Conservation (phyloP, 1,140 invertebrate genomes). For the Calephelis nemesis region DNA sequence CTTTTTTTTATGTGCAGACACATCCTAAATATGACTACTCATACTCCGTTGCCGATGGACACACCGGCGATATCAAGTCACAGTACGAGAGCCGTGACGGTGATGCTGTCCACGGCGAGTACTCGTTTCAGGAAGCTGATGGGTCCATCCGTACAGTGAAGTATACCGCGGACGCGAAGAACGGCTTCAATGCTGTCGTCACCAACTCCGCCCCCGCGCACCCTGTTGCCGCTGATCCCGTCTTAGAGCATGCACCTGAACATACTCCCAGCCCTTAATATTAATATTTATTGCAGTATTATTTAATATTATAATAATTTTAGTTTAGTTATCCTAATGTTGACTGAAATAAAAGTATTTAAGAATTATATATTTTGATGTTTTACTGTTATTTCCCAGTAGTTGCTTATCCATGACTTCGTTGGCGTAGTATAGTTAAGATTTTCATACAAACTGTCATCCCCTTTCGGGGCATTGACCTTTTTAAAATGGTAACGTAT, state of each 20-base stretch:
- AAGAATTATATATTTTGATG: no score
- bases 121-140: slow-evolving; percentile 79
- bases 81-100: slow-evolving; percentile 57
- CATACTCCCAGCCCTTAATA: slow-evolving; percentile 24
- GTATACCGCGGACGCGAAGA: slow-evolving; percentile 77
- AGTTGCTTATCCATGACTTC: no score
- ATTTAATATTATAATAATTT: neutral
- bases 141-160: slow-evolving; percentile 78
- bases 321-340: neutral
- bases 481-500: no score
- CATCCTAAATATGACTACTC: no score
- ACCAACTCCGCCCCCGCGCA: slow-evolving; percentile 70
- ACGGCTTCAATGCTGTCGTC: slow-evolving; percentile 80
- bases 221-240: slow-evolving; percentile 33
- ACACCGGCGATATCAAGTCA: slow-evolving; percentile 75
- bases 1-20: no score
- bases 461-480: no score
- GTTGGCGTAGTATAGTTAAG: no score
- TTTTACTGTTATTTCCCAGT: no score
- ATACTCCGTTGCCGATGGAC: slow-evolving; percentile 67
- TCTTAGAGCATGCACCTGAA: slow-evolving; percentile 33
- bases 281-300: slow-evolving; percentile 23
- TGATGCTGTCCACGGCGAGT: slow-evolving; percentile 78
- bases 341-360: neutral
- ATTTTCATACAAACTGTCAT: no score